These are phyloP conservation scores for Piscicola geometra DNA, from an alignment of 2,888 invertebrate genomes.

Conservation along the genomic window DNA sequence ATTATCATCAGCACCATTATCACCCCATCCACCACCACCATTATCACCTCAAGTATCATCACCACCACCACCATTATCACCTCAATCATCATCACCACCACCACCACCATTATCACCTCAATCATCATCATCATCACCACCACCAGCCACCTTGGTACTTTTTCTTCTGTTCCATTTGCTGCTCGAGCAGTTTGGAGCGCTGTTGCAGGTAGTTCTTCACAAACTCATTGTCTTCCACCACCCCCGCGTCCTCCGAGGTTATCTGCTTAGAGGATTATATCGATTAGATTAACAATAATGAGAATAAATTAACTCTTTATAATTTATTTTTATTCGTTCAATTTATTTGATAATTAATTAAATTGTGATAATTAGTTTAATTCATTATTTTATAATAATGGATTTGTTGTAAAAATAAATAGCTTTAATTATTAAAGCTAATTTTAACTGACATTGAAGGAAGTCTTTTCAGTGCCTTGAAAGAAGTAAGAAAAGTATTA, in stretches of 20 bases:
- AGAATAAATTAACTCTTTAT: background rate
- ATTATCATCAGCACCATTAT: no score
- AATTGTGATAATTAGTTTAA: no score
- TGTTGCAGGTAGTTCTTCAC: conserved; percentile 58
- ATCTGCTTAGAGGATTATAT: conserved; percentile 2
- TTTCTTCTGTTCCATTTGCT: conserved; percentile 55
- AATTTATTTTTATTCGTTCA: background rate
- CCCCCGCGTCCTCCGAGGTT: conserved; percentile 20
- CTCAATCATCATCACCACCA: no score
- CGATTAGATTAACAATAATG: background rate
- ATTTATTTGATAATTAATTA: conserved; percentile 8
- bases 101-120: no score
- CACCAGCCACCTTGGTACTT: conserved; percentile 47
- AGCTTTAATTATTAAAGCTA: background rate
- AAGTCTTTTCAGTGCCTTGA: background rate
- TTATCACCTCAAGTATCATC: no score
- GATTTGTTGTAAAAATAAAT: conserved; percentile 20
- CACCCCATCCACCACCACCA: no score
- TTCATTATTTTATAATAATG: no score
- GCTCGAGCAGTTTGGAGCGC: conserved; percentile 51
- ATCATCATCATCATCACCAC: no score
- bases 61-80: no score
- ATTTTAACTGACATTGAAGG: background rate
- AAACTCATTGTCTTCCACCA: conserved; percentile 53
- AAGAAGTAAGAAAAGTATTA: no score